Conservation (phyloP, 2,888 invertebrate genomes). For the Xestia rhomboidea region DNA sequence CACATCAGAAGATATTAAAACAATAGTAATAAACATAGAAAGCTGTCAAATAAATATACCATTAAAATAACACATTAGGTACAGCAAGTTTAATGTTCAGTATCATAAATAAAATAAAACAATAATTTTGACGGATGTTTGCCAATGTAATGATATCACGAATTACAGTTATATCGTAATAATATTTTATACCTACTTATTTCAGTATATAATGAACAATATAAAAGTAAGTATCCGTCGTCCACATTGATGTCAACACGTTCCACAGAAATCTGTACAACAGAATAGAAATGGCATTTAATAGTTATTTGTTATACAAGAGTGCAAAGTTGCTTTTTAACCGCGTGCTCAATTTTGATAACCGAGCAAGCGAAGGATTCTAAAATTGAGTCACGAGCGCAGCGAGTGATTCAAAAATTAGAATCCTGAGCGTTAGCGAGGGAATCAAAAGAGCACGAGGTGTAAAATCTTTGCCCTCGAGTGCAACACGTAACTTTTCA, state of each 20-base stretch:
- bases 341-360: too few species aligned
- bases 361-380: too few species aligned
- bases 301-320: too few species aligned
- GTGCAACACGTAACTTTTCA: too few species aligned
- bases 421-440: too few species aligned
- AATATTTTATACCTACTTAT: slow-evolving; percentile 24
- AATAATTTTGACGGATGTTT: slow-evolving; percentile 44
- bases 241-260: slow-evolving; percentile 4
- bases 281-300: neutral
- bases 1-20: neutral
- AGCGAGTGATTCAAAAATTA: too few species aligned
- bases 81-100: slow-evolving; percentile 9
- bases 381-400: too few species aligned
- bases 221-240: neutral
- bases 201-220: neutral
- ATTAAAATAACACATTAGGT: slow-evolving; percentile 20
- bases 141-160: slow-evolving; percentile 40
- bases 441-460: too few species aligned
- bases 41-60: neutral
- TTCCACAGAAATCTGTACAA: slow-evolving; percentile 1
- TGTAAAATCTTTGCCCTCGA: too few species aligned
- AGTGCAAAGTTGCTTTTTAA: too few species aligned
- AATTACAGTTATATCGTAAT: slow-evolving; percentile 18
- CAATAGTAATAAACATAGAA: neutral
- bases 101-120: slow-evolving; percentile 26